Percentiles rank a stretch among this genome's conserved stretches.
Conservation (phyloP, 2,797 vertebrate genomes). For the Ptychobarbus kaznakovi region DNA sequence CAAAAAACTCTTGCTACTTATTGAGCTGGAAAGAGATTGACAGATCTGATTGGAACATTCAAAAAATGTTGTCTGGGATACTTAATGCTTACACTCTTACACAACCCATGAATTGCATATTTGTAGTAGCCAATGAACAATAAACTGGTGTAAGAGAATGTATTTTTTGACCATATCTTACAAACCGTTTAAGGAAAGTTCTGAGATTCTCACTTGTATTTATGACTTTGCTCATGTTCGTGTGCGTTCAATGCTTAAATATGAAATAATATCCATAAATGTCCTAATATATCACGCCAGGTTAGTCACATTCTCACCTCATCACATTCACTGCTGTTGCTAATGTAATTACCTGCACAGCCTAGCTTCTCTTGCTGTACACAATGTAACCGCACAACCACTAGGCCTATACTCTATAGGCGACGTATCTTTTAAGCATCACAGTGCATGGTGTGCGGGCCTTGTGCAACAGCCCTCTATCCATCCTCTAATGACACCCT, state of each 20-base stretch:
- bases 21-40: not conserved
- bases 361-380: not conserved
- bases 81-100: not conserved
- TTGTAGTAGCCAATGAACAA: not conserved
- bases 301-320: constrained; percentile 1
- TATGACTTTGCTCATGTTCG: not conserved
- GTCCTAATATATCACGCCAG: not conserved
- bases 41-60: not conserved
- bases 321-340: not conserved
- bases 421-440: not conserved
- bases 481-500: constrained; percentile 43
- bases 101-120: not conserved
- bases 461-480: constrained; percentile 9
- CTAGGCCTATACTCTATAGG: not conserved
- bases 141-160: not conserved
- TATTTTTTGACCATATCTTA: not conserved
- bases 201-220: not conserved
- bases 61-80: not conserved
- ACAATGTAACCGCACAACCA: not conserved
- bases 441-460: not conserved
- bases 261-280: not conserved
- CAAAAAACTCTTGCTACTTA: not conserved
- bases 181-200: not conserved
- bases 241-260: not conserved
- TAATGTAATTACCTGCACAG: too few relatives aligned